These are phyloP conservation scores for Jacana jacana DNA, from an alignment of 2,113 vertebrate genomes.

Conservation along the genomic window DNA sequence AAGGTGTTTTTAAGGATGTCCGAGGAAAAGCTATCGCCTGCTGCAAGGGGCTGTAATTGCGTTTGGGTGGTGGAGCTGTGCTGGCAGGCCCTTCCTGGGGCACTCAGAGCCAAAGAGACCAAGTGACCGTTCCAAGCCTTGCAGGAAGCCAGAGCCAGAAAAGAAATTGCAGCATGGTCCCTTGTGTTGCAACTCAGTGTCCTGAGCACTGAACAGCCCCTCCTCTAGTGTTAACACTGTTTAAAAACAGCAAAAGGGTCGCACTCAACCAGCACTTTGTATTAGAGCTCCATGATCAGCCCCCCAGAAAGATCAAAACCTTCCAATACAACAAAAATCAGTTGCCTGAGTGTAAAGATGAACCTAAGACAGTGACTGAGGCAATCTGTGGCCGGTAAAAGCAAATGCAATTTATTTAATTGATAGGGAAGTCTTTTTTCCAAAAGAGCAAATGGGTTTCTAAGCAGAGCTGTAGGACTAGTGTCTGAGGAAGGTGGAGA, in stretches of 20 bases:
- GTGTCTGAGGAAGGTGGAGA: neutral
- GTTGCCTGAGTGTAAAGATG: neutral
- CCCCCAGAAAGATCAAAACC: neutral
- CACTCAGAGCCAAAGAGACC: constrained; percentile 1
- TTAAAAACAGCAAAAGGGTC: neutral
- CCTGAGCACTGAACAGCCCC: neutral
- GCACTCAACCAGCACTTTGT: neutral
- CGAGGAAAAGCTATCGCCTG: neutral
- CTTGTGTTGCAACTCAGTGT: neutral
- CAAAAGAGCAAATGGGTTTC: neutral
- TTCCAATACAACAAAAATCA: neutral
- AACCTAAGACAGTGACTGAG: neutral
- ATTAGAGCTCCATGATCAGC: neutral
- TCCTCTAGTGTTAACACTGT: neutral
- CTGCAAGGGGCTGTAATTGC: neutral
- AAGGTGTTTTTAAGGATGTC: neutral
- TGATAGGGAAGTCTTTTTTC: neutral
- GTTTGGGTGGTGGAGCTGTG: neutral
- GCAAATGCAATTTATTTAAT: neutral
- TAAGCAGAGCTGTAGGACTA: neutral
- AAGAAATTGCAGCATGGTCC: neutral
- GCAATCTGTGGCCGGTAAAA: neutral
- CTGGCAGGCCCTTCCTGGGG: neutral
- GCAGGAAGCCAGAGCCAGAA: neutral
- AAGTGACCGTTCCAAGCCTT: constrained; percentile 16